Conservation (phyloP, 2,888 invertebrate species). For the Entomobrya multifasciata region DNA sequence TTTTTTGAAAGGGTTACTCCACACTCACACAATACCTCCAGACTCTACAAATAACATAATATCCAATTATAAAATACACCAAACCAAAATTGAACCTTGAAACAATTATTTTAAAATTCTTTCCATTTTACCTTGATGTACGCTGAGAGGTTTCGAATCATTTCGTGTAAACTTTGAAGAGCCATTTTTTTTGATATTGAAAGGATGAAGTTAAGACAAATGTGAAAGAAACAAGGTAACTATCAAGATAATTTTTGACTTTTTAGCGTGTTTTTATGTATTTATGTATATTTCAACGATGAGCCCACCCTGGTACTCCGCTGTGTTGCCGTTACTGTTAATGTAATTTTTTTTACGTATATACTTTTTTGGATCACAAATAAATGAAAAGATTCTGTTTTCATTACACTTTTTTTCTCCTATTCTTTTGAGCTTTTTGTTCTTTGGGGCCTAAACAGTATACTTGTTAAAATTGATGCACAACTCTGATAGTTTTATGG, state of each 20-base stretch:
- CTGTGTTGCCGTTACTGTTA: not conserved
- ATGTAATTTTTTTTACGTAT: constrained; percentile 47
- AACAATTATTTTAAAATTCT: too few species aligned
- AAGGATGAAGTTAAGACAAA: not conserved
- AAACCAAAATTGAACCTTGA: not conserved
- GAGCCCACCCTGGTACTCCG: constrained; percentile 55
- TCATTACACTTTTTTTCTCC: constrained; percentile 21
- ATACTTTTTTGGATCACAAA: constrained; percentile 40
- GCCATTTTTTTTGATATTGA: constrained; percentile 64
- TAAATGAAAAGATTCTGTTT: constrained; percentile 54
- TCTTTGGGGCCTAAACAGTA: not conserved
- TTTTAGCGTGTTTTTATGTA: not conserved
- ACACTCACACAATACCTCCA: constrained; percentile 79
- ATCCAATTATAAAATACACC: not conserved
- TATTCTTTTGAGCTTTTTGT: constrained; percentile 24
- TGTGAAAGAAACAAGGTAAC: constrained; percentile 42
- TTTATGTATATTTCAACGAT: not conserved
- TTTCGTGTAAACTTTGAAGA: constrained; percentile 78
- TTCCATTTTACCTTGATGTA: constrained; percentile 78
- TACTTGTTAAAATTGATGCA: not conserved
- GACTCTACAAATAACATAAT: constrained; percentile 70
- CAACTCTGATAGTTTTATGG: not conserved
- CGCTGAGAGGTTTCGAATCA: constrained; percentile 79
- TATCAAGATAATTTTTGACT: constrained; percentile 14
- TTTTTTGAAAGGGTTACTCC: constrained; percentile 79